These are phyloP conservation scores for Listronotus bonariensis DNA, from an alignment of 1,140 invertebrate species.

Conservation along the genomic window DNA sequence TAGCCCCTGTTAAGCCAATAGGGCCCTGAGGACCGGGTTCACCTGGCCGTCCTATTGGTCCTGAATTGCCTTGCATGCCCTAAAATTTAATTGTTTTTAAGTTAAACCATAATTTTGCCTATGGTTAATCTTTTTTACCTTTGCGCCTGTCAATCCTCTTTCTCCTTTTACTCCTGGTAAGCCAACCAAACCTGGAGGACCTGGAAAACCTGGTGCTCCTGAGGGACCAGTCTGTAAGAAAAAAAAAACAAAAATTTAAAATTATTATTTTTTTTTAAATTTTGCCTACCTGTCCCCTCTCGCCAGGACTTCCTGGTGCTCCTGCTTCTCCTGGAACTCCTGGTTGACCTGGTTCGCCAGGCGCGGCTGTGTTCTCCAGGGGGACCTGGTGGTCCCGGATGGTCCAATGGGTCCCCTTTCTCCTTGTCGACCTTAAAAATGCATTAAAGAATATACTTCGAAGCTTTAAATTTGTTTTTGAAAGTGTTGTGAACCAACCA, in stretches of 20 bases:
- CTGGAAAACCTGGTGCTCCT: conserved; percentile 68
- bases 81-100: conserved; percentile 52
- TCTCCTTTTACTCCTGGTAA: conserved; percentile 75
- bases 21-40: conserved; percentile 66
- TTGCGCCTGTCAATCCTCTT: conserved; percentile 64
- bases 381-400: conserved; percentile 70
- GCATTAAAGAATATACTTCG: background rate
- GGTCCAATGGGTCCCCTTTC: conserved; percentile 71
- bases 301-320: conserved; percentile 70
- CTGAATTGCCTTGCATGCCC: conserved; percentile 72
- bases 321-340: conserved; percentile 75
- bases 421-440: conserved; percentile 46
- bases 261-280: no score
- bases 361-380: conserved; percentile 75
- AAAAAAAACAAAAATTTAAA: no score
- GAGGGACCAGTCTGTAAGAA: conserved; percentile 56
- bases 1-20: conserved; percentile 71
- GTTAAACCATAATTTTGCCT: no score
- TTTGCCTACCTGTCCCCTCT: conserved; percentile 60
- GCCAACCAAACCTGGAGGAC: conserved; percentile 68
- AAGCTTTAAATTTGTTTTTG: background rate
- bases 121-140: background rate
- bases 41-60: conserved; percentile 59
- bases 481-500: background rate
- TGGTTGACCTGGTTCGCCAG: conserved; percentile 74